A percentile compares a stretch with the other conserved stretches of the same genome.
These are phyloP conservation scores for Pollenia griseotomentosa DNA, from an alignment of 2,888 invertebrate species.

Conservation along the genomic window DNA sequence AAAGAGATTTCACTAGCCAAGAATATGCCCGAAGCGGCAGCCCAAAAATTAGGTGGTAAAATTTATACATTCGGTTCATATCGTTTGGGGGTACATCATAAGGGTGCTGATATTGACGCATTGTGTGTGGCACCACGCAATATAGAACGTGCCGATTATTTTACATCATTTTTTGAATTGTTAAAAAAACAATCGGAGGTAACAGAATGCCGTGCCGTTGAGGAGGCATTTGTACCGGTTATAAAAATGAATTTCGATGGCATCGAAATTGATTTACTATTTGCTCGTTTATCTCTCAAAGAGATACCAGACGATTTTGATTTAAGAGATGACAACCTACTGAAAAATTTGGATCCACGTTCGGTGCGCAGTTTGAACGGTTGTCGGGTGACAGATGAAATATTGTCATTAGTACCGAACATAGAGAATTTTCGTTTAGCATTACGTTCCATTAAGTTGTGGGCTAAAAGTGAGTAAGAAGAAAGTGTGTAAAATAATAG, in stretches of 20 bases:
- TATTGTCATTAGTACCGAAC: constrained; percentile 96
- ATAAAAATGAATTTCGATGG: constrained; percentile 99
- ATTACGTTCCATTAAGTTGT: constrained; percentile 96
- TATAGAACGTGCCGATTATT: constrained; percentile 97
- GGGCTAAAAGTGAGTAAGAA: constrained; percentile 96
- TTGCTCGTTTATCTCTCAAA: constrained; percentile 97
- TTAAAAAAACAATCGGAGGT: constrained; percentile 94
- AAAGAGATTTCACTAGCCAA: constrained; percentile 93
- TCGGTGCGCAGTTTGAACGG: constrained; percentile 99
- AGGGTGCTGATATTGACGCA: constrained; percentile 99
- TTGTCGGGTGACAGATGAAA: constrained; percentile 99
- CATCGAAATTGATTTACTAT: constrained; percentile 99
- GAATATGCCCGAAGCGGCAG: constrained; percentile 96
- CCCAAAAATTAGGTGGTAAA: constrained; percentile 97
- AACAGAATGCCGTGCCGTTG: constrained; percentile 93
- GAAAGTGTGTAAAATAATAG: background rate
- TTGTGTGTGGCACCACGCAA: constrained; percentile 98
- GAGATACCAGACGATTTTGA: constrained; percentile 96
- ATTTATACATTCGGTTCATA: constrained; percentile 99
- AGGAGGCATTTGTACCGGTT: constrained; percentile 99
- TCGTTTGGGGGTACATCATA: constrained; percentile 96
- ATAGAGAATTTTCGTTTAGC: constrained; percentile 97
- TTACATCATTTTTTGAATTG: constrained; percentile 96
- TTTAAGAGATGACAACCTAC: constrained; percentile 93
- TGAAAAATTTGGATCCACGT: constrained; percentile 97